Conservation (phyloP, 2,797 vertebrate species). For the Cetoscarus ocellatus region DNA sequence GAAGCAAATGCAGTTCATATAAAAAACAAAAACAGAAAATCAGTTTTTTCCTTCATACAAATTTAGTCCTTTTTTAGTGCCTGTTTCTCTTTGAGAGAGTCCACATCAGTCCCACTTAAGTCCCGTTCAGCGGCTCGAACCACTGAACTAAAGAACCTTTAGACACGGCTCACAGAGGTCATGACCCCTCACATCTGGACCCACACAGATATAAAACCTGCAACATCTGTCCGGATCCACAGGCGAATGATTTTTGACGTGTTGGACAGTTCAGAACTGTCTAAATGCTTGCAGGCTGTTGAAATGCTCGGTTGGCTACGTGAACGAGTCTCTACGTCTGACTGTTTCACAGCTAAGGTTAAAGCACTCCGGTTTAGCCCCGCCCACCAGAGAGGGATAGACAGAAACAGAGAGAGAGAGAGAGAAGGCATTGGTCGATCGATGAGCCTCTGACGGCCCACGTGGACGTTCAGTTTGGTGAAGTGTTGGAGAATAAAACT, state of each 20-base stretch:
- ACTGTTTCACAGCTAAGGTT: conserved; percentile 69
- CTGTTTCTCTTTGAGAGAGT: conserved; percentile 80
- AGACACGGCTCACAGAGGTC: conserved; percentile 30
- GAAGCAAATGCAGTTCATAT: conserved; percentile 95
- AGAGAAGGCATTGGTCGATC: conserved; percentile 55
- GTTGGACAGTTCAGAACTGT: conserved; percentile 52
- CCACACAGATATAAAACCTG: conserved; percentile 38
- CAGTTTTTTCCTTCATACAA: conserved; percentile 71
- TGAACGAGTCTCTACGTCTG: conserved; percentile 64
- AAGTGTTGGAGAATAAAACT: conserved; percentile 36
- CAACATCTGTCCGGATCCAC: conserved; percentile 36
- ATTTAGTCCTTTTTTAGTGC: conserved; percentile 84
- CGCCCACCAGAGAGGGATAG: conserved; percentile 40
- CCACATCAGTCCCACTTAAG: conserved; percentile 78
- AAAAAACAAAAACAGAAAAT: conserved; percentile 71
- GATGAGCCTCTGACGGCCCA: conserved; percentile 18
- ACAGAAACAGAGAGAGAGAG: conserved; percentile 27
- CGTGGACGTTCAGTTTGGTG: conserved; percentile 9
- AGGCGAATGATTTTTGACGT: conserved; percentile 25
- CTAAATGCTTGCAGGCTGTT: conserved; percentile 53
- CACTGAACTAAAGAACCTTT: conserved; percentile 42
- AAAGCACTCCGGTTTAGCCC: conserved; percentile 64
- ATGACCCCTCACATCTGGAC: conserved; percentile 26
- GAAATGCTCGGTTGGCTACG: conserved; percentile 53
- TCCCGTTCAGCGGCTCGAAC: conserved; percentile 57